phyloP scores from a whole-genome alignment of 2,888 invertebrate genomes.

The Tenthredo distinguenda region DNA sequence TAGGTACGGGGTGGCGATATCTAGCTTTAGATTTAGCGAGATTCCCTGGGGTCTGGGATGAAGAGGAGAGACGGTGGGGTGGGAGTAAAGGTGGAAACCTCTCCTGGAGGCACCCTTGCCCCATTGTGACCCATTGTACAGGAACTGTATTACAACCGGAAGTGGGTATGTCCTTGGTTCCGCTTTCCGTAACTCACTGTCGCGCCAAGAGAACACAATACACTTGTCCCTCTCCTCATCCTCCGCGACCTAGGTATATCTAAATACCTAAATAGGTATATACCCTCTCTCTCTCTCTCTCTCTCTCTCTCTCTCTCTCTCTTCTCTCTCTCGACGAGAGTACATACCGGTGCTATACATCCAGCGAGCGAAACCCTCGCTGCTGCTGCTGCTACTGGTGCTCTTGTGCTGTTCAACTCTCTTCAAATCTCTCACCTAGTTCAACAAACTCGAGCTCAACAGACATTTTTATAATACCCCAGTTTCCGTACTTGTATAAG shows the following conservation, averaged over 20 bases:
- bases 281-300: not conserved
- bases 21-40: conserved; percentile 2
- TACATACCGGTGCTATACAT: not conserved
- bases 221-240: conserved; percentile 53
- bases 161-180: conserved; percentile 76
- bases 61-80: not conserved
- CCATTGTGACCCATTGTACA: conserved; percentile 76
- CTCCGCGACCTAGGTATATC: not conserved
- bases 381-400: not conserved
- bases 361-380: conserved; percentile 1
- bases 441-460: not conserved
- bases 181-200: conserved; percentile 77
- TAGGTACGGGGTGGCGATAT: not conserved
- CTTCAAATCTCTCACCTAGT: not conserved
- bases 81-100: not conserved
- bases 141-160: conserved; percentile 78
- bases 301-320: not conserved
- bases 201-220: conserved; percentile 68
- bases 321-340: not conserved
- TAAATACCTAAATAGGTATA: conserved; percentile 31
- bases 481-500: not conserved
- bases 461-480: conserved; percentile 2
- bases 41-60: not conserved
- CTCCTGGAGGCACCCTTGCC: conserved; percentile 58
- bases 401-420: not conserved